Evolutionary conservation across 2,888 invertebrate species (phyloP).

Genomic region (Eutolmus rufibarbis): DNA sequence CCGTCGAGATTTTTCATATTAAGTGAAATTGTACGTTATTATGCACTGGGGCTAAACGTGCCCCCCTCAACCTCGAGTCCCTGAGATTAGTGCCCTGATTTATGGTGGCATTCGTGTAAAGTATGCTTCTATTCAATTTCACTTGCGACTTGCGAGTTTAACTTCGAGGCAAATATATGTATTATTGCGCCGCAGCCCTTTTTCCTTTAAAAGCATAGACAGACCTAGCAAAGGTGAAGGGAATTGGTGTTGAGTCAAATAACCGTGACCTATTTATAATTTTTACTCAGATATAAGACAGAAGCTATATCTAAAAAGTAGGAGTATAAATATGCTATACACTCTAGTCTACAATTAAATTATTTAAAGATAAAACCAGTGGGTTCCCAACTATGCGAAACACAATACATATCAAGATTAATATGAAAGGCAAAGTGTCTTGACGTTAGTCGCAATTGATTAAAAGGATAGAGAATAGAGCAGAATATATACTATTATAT

Average conservation of each 20-base stretch:
- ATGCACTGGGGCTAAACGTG: constrained; percentile 37
- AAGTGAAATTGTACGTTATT: constrained; percentile 44
- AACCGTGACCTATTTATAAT: not conserved
- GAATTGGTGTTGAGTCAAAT: not conserved
- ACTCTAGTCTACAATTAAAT: not conserved
- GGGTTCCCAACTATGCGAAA: no score
- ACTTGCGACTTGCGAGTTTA: not conserved
- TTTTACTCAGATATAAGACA: not conserved
- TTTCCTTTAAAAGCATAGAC: not conserved
- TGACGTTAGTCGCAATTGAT: no score
- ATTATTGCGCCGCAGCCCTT: constrained; percentile 7
- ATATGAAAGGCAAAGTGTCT: no score
- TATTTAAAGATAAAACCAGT: no score
- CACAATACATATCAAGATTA: no score
- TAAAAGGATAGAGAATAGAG: no score
- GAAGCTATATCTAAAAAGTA: no score
- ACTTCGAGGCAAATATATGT: not conserved
- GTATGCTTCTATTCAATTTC: constrained; percentile 33
- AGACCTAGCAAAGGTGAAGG: not conserved
- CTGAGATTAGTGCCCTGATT: constrained; percentile 33
- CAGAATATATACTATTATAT: no score
- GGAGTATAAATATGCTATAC: not conserved
- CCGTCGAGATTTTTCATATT: constrained; percentile 45
- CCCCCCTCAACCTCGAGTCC: constrained; percentile 1
- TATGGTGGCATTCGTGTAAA: constrained; percentile 30